Base-by-base conservation (phyloP, 2,113 vertebrate genomes). In the Labrus mixtus region DNA sequence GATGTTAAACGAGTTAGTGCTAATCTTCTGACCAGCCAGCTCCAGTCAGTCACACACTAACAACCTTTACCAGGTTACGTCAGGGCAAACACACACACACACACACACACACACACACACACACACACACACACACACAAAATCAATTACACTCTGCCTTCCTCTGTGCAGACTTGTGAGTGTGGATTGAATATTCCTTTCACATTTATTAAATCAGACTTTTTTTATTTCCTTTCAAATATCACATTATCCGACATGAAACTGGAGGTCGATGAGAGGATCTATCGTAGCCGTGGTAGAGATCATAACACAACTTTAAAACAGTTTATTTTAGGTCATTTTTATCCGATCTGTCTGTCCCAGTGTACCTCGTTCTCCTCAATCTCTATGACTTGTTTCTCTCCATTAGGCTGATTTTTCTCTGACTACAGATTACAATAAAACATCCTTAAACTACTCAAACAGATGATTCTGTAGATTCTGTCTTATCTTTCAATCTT, bases 41-140 rank as follows among this genome's bases (percentile, higher is more conserved):
- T 54, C 36, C 25, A 76, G 60, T 76, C 25, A 76, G 59, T 76
- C 25, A 45, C 50, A 68, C 70, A 39, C 43, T 81, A 43, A 81
- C 65, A 63, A 13, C 58, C 53, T 51, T 71, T 65, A 58, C 36
- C 56, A n/a, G 76, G 45, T 19, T 50, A 75, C 50, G n/a, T 36
- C 43, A 59, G 67, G 67, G 36, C 46, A 68, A 19, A 55, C n/a
- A 29, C 56, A 22, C 13, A 43, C 51, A 56, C 45, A 43, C 29
- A 48, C 8, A 66, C 77, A 61, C 45, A 19, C 37, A 41, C 39
- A 41, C 39, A 41, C 39, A 41, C 11, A 41, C 39, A 15, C 12
- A 45, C 43, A 15, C 43, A 45, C 13, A 15, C 11, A 4, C 43
- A 69, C 50, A 62, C 58, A 58, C 66, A 63, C 59, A 50, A 0